phyloP scores from a whole-genome alignment of 1,140 invertebrate species.

The Ostrea denselamellosa region DNA sequence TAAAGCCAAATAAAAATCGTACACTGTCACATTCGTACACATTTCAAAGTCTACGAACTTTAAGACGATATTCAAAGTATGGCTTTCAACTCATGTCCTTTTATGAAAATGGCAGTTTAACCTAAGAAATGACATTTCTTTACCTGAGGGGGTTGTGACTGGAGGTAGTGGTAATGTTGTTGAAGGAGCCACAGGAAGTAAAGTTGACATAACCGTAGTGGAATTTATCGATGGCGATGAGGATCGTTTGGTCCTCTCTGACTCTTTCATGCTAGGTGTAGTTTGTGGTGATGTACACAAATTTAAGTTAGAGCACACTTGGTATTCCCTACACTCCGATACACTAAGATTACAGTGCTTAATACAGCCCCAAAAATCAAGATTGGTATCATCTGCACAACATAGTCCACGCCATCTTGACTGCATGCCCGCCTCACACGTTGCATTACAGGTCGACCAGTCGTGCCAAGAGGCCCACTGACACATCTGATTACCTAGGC shows the following conservation, averaged over 20 bases:
- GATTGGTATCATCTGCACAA: not conserved
- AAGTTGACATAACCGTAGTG: too few relatives aligned
- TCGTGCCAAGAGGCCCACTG: constrained; percentile 1
- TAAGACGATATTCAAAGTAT: too few relatives aligned
- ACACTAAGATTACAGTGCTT: constrained; percentile 8
- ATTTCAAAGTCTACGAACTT: too few relatives aligned
- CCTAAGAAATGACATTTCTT: too few relatives aligned
- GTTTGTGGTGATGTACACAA: not conserved
- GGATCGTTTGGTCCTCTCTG: not conserved
- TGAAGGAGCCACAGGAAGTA: too few relatives aligned
- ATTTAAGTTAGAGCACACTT: not conserved
- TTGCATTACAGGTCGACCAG: not conserved
- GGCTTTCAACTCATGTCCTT: too few relatives aligned
- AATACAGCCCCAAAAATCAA: not conserved
- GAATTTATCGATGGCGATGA: too few relatives aligned
- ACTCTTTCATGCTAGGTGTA: not conserved
- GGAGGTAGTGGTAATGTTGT: too few relatives aligned
- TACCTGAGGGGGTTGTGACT: too few relatives aligned
- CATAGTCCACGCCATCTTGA: not conserved
- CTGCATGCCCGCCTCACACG: not conserved
- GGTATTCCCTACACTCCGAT: not conserved
- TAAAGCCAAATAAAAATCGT: too few relatives aligned
- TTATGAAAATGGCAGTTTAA: too few relatives aligned
- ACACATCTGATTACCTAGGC: not conserved
- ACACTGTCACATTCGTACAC: too few relatives aligned